A percentile compares a stretch with the other conserved stretches of the same genome.
Conservation (phyloP, 2,888 invertebrate genomes). For the Cephus pulcher region DNA sequence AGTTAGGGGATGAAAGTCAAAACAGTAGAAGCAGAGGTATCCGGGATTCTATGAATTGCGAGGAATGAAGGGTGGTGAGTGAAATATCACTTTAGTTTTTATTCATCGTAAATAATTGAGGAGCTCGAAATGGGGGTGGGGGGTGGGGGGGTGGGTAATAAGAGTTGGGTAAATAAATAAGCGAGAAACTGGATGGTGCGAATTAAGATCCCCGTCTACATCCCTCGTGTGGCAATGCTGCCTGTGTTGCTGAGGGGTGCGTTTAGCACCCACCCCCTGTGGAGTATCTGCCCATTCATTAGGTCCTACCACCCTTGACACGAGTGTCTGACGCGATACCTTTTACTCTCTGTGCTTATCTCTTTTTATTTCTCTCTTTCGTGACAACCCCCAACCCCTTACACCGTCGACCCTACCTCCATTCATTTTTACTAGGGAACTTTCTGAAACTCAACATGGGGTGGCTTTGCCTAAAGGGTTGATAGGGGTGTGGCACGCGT, state of each 20-base stretch:
- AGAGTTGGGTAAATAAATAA: neutral
- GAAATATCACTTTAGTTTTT: neutral
- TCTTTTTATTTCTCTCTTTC: slow-evolving; percentile 13
- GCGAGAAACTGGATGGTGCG: neutral
- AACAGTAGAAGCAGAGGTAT: neutral
- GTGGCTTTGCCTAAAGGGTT: neutral
- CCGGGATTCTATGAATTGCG: neutral
- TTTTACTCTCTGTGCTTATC: slow-evolving; percentile 11
- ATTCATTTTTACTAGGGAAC: neutral
- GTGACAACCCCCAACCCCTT: slow-evolving; percentile 11
- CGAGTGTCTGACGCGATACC: slow-evolving; percentile 26
- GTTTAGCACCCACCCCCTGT: slow-evolving; percentile 5
- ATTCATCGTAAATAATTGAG: neutral
- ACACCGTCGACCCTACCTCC: neutral
- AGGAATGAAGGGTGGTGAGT: neutral
- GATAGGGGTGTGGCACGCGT: neutral
- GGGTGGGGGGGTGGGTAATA: neutral
- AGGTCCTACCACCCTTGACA: slow-evolving; percentile 35
- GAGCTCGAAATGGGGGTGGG: neutral
- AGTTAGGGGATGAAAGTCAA: neutral
- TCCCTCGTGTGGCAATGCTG: neutral
- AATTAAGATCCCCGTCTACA: neutral
- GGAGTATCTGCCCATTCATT: slow-evolving; percentile 34
- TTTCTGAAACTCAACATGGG: neutral
- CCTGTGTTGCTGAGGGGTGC: neutral